Percentiles rank a stretch among this genome's conserved stretches.
Evolutionary conservation across 1,140 invertebrate species (phyloP).

Genomic region (Philotrypesis tridentata): DNA sequence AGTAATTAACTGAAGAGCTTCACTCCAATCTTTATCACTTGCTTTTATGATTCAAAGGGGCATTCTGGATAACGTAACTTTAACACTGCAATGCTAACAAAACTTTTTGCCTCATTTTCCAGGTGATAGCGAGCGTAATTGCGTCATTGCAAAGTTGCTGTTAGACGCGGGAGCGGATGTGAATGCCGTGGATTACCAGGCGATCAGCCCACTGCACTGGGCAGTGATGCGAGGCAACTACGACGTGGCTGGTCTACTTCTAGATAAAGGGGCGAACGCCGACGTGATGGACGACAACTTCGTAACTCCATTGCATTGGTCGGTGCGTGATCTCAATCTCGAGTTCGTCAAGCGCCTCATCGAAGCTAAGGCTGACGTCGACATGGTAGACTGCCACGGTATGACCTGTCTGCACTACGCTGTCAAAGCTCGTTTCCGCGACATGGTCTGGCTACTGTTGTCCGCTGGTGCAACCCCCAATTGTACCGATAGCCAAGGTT

Average conservation of each 20-base stretch:
- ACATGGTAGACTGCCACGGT: slow-evolving; percentile 20
- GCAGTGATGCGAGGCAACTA: slow-evolving; percentile 25
- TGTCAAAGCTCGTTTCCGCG: not conserved
- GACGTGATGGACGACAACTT: slow-evolving; percentile 27
- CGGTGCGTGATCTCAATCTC: not conserved
- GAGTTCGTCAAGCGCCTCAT: not conserved
- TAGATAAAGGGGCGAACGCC: not conserved
- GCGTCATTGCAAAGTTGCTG: slow-evolving; percentile 12
- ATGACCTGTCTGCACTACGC: slow-evolving; percentile 22
- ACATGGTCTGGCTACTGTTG: not conserved
- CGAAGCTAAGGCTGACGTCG: slow-evolving; percentile 11
- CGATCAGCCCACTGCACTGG: slow-evolving; percentile 18
- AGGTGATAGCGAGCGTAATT: not conserved
- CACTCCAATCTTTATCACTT: not conserved
- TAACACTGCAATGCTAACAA: not conserved
- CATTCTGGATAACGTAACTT: not conserved
- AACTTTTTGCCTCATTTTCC: not conserved
- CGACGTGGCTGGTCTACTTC: not conserved
- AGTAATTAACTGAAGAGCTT: not conserved
- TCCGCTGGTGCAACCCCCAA: slow-evolving; percentile 17
- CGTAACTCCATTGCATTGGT: slow-evolving; percentile 22
- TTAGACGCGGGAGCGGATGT: slow-evolving; percentile 8
- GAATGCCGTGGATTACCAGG: slow-evolving; percentile 15
- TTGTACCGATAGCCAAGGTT: slow-evolving; percentile 30
- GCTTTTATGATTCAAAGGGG: too few relatives aligned